These are phyloP conservation scores for Erynnis tages DNA, from an alignment of 2,888 invertebrate genomes.

Conservation along the genomic window DNA sequence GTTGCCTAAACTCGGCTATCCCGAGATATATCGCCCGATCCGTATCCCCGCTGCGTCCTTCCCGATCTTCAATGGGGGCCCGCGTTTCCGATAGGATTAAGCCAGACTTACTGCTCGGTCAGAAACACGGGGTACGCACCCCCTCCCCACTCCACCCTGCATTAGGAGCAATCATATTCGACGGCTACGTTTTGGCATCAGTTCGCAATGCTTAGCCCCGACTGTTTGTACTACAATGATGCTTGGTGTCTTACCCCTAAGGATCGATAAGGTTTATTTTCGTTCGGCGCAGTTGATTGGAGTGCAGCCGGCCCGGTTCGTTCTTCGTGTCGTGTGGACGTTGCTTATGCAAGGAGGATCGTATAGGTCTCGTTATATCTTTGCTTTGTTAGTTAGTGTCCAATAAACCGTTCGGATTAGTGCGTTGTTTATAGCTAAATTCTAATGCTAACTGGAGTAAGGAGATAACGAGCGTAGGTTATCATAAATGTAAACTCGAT, in stretches of 20 bases:
- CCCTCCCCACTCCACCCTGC: constrained; percentile 49
- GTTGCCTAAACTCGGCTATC: constrained; percentile 43
- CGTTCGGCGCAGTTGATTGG: constrained; percentile 40
- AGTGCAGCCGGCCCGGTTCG: constrained; percentile 22
- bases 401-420: constrained; percentile 3
- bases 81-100: constrained; percentile 81
- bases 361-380: constrained; percentile 5
- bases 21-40: constrained; percentile 54
- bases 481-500: no score
- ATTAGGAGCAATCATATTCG: constrained; percentile 81
- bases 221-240: constrained; percentile 76
- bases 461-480: no score
- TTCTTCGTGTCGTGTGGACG: constrained; percentile 13
- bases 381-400: constrained; percentile 17
- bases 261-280: constrained; percentile 50
- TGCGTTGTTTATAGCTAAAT: not conserved
- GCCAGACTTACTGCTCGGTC: constrained; percentile 81
- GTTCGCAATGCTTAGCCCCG: constrained; percentile 70
- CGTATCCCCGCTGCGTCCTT: constrained; percentile 48
- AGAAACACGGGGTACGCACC: constrained; percentile 71
- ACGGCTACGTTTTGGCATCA: constrained; percentile 79
- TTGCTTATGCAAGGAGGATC: constrained; percentile 9
- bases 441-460: no score
- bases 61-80: constrained; percentile 76
- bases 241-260: constrained; percentile 70